Evolutionary conservation across 2,888 invertebrate genomes (phyloP), one percentile per base, ranked within the genome.

Genomic region (Timandra comae): DNA sequence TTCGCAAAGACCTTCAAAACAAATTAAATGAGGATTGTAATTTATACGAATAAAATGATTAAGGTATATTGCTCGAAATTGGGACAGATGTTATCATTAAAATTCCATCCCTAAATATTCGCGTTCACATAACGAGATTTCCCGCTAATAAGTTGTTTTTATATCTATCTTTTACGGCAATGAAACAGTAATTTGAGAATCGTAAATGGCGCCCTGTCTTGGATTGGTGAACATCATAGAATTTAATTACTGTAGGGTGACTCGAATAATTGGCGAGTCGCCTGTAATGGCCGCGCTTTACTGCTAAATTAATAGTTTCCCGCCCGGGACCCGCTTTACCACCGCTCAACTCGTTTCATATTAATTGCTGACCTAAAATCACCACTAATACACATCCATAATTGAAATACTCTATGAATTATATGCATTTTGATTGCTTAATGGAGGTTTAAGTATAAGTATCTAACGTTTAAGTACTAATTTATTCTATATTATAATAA

Each of bases 251-350:
- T 41, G 56, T 60, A 61, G 74, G 78, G 79, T 66, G 77, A 65
- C 63, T 59, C 67, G 63, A 76, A 79, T 81, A 77, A 84, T 80
- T 80, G 79, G 78, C 72, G 75, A 76, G 59, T 77, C 70, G 75
- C 60, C 70, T 66, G 68, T 72, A 76, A 79, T 67, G 72, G 71
- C 63, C 58, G 52, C 67, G 62, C 61, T 82, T 81, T 77, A 81
- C 67, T 62, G 69, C 61, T 64, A 75, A 78, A 82, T 82, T 81
- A 81, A 81, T 82, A 80, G 77, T 78, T 81, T 73, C 66, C 63
- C 70, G 63, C 68, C 62, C 65, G 60, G 68, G 57, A 65, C 65
- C 57, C 58, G 60, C 52, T 62, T 56, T 67, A 65, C 66, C 63
- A 58, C 57, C 24, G 46, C 52, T 49, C 56, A 56, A 61, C 63